Percentiles rank a stretch among this genome's conserved stretches.
Conservation (phyloP, 92 coral and sea anemone species). For the Parazoanthus swiftii region DNA sequence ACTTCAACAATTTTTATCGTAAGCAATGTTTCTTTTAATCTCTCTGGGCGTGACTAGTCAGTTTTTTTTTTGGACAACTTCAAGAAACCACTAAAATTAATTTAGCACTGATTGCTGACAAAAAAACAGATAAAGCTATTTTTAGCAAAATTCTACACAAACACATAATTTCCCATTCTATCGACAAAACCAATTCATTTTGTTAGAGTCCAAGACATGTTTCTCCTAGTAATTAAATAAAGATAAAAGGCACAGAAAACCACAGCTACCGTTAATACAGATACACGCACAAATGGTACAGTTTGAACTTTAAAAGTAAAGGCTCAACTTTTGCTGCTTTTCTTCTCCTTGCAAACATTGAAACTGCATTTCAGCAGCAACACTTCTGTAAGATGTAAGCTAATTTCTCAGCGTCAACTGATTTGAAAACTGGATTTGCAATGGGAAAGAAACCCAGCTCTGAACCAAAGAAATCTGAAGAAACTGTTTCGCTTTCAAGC, state of each 20-base stretch:
- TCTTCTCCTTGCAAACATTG: not conserved
- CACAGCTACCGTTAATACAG: not conserved
- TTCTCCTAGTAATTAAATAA: slow-evolving; percentile 22
- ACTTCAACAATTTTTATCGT: not conserved
- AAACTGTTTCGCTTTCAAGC: not conserved
- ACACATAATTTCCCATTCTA: slow-evolving; percentile 12
- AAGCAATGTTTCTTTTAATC: slow-evolving; percentile 7
- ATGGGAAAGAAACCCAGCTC: not conserved
- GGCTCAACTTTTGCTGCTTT: not conserved
- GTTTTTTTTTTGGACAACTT: not conserved
- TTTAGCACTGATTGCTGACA: slow-evolving; percentile 12
- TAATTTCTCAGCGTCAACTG: not conserved
- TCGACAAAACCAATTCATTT: slow-evolving; percentile 10
- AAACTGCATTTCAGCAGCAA: not conserved
- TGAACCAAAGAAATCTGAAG: not conserved
- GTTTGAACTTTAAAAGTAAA: not conserved
- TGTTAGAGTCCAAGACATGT: not conserved
- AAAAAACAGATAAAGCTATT: slow-evolving; percentile 9
- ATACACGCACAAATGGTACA: not conserved
- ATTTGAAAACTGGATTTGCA: not conserved
- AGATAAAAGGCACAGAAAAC: slow-evolving; percentile 1
- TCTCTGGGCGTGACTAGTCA: not conserved
- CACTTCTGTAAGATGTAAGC: not conserved
- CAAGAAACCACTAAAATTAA: slow-evolving; percentile 1
- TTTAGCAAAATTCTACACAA: slow-evolving; percentile 2